These are phyloP conservation scores for Cheilosia pagana DNA, from an alignment of 2,888 invertebrate genomes.

Conservation along the genomic window DNA sequence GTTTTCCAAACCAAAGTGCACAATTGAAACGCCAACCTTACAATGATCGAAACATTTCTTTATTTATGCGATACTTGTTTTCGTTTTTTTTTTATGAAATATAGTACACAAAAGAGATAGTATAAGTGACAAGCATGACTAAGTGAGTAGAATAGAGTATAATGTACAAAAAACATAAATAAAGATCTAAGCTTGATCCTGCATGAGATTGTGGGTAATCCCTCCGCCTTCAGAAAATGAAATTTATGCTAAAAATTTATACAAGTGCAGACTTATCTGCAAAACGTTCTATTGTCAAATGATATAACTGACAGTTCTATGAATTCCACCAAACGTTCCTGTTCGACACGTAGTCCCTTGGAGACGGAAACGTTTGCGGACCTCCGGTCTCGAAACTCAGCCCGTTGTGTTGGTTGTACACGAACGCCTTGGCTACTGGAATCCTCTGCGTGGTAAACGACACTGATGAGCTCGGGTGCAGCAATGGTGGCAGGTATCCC, in stretches of 20 bases:
- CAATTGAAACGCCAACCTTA: neutral
- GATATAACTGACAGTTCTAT: neutral
- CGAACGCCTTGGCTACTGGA: slow-evolving; percentile 81
- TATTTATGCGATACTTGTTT: slow-evolving; percentile 15
- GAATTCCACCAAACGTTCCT: slow-evolving; percentile 79
- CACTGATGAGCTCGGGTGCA: slow-evolving; percentile 18
- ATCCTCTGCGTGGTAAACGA: slow-evolving; percentile 68
- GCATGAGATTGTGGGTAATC: neutral
- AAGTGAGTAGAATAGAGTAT: slow-evolving; percentile 27
- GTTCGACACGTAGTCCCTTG: slow-evolving; percentile 79
- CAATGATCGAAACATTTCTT: slow-evolving; percentile 11
- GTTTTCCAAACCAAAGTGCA: no score
- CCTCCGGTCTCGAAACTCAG: slow-evolving; percentile 81
- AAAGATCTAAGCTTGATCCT: slow-evolving; percentile 14
- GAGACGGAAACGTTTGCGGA: slow-evolving; percentile 80
- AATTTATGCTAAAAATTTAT: slow-evolving; percentile 25
- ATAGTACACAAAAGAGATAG: slow-evolving; percentile 28
- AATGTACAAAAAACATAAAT: slow-evolving; percentile 39
- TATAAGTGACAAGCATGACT: slow-evolving; percentile 39
- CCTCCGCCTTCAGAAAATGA: neutral
- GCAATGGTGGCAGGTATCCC: slow-evolving; percentile 67
- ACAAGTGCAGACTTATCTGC: neutral
- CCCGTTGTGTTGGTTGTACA: slow-evolving; percentile 83
- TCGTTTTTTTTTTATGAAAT: slow-evolving; percentile 6
- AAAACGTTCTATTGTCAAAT: neutral